phyloP scores from a whole-genome alignment of 1,140 invertebrate genomes.

The Pogonus chalceus region DNA sequence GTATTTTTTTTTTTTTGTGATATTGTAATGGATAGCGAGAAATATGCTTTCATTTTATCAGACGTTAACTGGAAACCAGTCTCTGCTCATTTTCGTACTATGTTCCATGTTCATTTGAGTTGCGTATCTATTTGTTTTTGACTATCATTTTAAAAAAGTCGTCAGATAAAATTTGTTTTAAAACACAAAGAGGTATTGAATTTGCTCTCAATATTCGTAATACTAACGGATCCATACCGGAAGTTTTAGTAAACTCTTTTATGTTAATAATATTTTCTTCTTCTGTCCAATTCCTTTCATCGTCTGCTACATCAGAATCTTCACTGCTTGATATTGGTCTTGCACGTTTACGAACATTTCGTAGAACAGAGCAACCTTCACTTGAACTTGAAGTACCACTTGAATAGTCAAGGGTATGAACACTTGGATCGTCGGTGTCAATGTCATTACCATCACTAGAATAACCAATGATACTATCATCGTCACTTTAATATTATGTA shows the following conservation, averaged over 20 bases:
- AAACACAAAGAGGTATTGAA: constrained; percentile 12
- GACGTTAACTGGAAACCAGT: constrained; percentile 11
- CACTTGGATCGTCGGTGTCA: not conserved
- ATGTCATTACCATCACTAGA: no score
- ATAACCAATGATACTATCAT: not conserved
- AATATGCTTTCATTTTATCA: constrained; percentile 12
- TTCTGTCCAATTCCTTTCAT: constrained; percentile 11
- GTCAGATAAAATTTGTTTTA: constrained; percentile 8
- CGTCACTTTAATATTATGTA: not conserved
- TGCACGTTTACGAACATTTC: constrained; percentile 12
- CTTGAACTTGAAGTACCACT: constrained; percentile 10
- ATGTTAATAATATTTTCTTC: constrained; percentile 11
- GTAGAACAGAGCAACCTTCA: constrained; percentile 12
- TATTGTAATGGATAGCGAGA: not conserved
- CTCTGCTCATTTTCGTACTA: constrained; percentile 10
- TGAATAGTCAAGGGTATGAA: constrained; percentile 12
- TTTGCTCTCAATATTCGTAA: not conserved
- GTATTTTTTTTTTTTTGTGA: constrained; percentile 13
- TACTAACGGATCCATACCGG: not conserved
- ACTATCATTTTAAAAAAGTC: constrained; percentile 12
- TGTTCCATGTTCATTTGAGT: constrained; percentile 11
- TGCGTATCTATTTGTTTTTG: constrained; percentile 14
- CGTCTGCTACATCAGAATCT: constrained; percentile 12
- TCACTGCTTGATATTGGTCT: constrained; percentile 13
- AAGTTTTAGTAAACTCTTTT: constrained; percentile 9